phyloP scores from a whole-genome alignment of 1,140 invertebrate genomes.

The Drosophila takahashii region DNA sequence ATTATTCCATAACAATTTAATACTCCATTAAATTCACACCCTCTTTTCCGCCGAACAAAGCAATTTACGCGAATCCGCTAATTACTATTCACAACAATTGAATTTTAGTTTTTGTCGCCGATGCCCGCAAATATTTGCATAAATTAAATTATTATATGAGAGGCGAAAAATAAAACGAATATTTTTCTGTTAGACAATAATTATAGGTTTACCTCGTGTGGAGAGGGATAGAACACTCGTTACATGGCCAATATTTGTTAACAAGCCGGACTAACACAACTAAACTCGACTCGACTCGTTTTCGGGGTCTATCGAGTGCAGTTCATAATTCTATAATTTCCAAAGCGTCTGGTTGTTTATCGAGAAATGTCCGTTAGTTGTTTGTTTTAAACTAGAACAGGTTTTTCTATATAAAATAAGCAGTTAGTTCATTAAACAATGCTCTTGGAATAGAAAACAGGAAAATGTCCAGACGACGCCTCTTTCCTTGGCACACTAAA shows the following conservation, averaged over 20 bases:
- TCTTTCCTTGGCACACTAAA: slow-evolving; percentile 64
- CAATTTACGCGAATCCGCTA: slow-evolving; percentile 13
- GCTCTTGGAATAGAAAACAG: neutral
- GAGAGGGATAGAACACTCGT: slow-evolving; percentile 3
- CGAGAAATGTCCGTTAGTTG: slow-evolving; percentile 21
- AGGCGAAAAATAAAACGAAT: slow-evolving; percentile 31
- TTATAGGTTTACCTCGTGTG: slow-evolving; percentile 23
- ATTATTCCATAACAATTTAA: slow-evolving; percentile 5
- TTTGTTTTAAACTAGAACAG: slow-evolving; percentile 15
- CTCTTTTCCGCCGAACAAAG: neutral
- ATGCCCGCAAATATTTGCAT: slow-evolving; percentile 38
- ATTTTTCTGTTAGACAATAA: slow-evolving; percentile 57
- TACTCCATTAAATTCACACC: neutral
- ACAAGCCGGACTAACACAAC: slow-evolving; percentile 45
- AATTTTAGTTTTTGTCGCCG: slow-evolving; percentile 24
- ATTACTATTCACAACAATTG: slow-evolving; percentile 25
- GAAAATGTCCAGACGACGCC: slow-evolving; percentile 28
- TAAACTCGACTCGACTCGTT: slow-evolving; percentile 15
- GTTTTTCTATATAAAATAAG: slow-evolving; percentile 22
- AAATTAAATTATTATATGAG: slow-evolving; percentile 43
- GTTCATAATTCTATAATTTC: slow-evolving; percentile 25
- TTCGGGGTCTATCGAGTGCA: slow-evolving; percentile 22
- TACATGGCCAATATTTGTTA: slow-evolving; percentile 71
- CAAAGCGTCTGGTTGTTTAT: slow-evolving; percentile 1
- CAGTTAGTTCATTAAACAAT: slow-evolving; percentile 67